Percentiles rank a stretch among this genome's conserved stretches.
Evolutionary conservation across 2,888 invertebrate species (phyloP).

Genomic region (Xiphydria camelus): DNA sequence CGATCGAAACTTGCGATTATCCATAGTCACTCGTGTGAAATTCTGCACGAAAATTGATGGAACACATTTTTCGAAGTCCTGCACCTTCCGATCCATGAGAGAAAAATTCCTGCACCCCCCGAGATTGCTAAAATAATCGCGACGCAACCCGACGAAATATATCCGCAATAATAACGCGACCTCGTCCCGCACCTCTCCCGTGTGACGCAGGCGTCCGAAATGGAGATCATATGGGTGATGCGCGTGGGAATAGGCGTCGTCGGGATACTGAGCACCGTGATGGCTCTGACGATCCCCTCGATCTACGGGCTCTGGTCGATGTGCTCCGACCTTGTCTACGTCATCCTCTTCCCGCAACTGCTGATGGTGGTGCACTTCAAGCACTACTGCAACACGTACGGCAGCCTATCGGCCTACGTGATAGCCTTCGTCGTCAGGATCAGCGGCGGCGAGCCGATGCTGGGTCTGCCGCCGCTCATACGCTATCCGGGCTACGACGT

Average conservation of each 20-base stretch:
- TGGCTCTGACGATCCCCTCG: constrained; percentile 96
- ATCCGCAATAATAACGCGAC: no score
- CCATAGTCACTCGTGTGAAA: not conserved
- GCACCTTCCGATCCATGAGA: no score
- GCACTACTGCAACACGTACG: constrained; percentile 94
- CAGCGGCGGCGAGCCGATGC: constrained; percentile 84
- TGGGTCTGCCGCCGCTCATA: constrained; percentile 81
- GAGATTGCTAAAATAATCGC: no score
- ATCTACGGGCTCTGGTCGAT: constrained; percentile 99
- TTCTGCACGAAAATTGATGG: no score
- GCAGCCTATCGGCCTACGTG: constrained; percentile 87
- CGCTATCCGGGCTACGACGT: constrained; percentile 85
- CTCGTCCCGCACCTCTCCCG: no score
- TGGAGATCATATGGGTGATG: constrained; percentile 98
- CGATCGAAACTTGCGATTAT: no score
- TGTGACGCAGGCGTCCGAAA: constrained; percentile 80
- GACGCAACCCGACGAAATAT: no score
- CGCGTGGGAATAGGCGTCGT: constrained; percentile 88
- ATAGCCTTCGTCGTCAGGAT: constrained; percentile 81
- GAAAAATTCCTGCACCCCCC: no score
- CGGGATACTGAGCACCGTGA: constrained; percentile 87
- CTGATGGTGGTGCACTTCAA: constrained; percentile 97
- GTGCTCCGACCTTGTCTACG: constrained; percentile 98
- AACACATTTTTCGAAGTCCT: no score
- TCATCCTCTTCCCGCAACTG: constrained; percentile 97